phyloP scores from a whole-genome alignment of 2,797 vertebrate species.

The Labroides dimidiatus region DNA sequence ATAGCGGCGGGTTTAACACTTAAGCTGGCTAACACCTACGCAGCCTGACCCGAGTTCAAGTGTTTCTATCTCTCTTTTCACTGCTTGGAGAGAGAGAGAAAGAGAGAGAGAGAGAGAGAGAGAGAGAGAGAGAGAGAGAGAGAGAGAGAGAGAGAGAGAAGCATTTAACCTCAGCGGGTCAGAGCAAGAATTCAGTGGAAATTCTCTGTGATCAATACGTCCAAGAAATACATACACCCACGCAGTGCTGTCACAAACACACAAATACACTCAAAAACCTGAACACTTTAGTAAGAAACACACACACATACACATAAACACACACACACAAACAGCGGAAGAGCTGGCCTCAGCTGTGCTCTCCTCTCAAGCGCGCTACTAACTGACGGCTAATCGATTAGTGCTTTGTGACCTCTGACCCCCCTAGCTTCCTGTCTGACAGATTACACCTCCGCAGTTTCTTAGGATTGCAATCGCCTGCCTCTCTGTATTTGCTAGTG shows the following conservation, averaged over 20 bases:
- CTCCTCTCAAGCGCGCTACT: slow-evolving; percentile 78
- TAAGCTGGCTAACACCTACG: slow-evolving; percentile 69
- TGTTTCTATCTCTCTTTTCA: slow-evolving; percentile 61
- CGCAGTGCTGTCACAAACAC: slow-evolving; percentile 83
- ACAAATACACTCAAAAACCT: slow-evolving; percentile 32
- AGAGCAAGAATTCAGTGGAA: slow-evolving; percentile 91
- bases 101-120: background rate
- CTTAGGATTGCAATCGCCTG: slow-evolving; percentile 48
- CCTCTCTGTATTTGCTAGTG: slow-evolving; percentile 27
- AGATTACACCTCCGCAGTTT: slow-evolving; percentile 82
- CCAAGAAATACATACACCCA: slow-evolving; percentile 71
- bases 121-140: background rate
- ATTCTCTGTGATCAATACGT: slow-evolving; percentile 92
- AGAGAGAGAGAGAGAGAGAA: slow-evolving; percentile 76
- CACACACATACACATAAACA: slow-evolving; percentile 35
- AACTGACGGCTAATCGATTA: slow-evolving; percentile 89
- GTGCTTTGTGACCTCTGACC: slow-evolving; percentile 83
- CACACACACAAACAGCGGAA: slow-evolving; percentile 60
- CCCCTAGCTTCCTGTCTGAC: slow-evolving; percentile 83
- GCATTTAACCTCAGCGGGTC: slow-evolving; percentile 92
- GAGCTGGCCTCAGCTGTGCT: slow-evolving; percentile 88
- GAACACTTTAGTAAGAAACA: slow-evolving; percentile 77
- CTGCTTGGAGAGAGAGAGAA: slow-evolving; percentile 40
- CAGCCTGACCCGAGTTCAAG: slow-evolving; percentile 72
- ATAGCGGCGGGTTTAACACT: slow-evolving; percentile 69